Base-by-base conservation (phyloP, 2,113 vertebrate species). In the Sinosuthora webbiana region DNA sequence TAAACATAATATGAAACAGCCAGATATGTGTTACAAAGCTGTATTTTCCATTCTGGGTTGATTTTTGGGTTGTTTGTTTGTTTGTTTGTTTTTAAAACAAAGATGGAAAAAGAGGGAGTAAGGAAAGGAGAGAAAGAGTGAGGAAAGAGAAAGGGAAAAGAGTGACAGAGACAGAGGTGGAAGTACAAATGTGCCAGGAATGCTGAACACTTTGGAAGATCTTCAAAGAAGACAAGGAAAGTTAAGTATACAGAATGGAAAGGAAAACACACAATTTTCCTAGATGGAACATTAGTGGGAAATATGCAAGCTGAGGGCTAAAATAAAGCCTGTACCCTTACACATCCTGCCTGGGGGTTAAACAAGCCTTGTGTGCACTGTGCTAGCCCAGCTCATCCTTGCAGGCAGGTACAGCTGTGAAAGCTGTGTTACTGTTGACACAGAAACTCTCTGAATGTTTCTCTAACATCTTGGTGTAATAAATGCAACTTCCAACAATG, bases 311-410 rank as follows among this genome's bases (percentile, higher is more conserved):
- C 45, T 59, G 56, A 71, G 65, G 13, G 35, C 47, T 60, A 85
- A 28, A 91, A 84, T 44, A 85, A 94, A 87, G 64, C 42, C 20
- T 53, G 27, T 55, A 87, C 3, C 50, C 56, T 81, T 56, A 60
- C 24, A 62, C 37, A 30, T 6, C 15, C 56, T 85, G 13, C 56
- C 41, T 39, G 28, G 24, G 49, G 17, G 11, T 30, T 19, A 67
- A 69, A 57, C 1, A 19, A 59, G 47, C 42, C 44, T 86, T 2
- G 0, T 1, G 0, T n/a, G 35, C 55, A 27, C 24, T 33, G 15
- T 23, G 27, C 56, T 25, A 27, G 23, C 37, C 24, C 63, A 80
- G 57, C 23, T 69, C 10, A 0, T 35, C 62, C 50, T 25, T 39
- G 35, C 2, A 22, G 71, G 52, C 47, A 69, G 63, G 22, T 22